Conservation (phyloP, 2,113 vertebrate genomes). For the Pseudorectes ferrugineus region DNA sequence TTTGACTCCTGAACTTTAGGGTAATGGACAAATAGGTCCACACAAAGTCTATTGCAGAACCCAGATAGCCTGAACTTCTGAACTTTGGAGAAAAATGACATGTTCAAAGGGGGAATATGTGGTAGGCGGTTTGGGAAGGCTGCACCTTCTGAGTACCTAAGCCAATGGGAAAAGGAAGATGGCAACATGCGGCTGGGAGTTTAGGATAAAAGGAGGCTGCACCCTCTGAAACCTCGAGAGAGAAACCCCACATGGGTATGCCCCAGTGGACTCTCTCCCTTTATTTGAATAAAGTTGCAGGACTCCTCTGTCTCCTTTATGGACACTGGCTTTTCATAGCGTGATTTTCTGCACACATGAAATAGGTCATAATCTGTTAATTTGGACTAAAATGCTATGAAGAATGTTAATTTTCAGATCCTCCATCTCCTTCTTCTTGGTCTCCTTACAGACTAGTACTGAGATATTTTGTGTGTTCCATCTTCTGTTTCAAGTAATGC, state of each 20-base stretch:
- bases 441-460: background rate
- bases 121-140: accelerated
- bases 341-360: background rate
- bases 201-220: background rate
- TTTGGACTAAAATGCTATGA: background rate
- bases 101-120: no score
- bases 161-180: background rate
- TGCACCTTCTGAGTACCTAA: background rate
- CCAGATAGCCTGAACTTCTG: background rate
- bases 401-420: background rate
- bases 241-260: accelerated
- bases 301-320: background rate
- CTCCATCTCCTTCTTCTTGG: background rate
- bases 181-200: accelerated
- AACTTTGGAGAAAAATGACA: background rate
- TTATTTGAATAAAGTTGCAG: background rate
- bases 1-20: background rate
- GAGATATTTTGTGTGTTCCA: background rate
- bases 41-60: background rate
- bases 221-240: accelerated
- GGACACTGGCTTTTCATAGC: background rate
- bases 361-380: background rate
- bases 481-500: background rate
- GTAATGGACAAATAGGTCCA: background rate
- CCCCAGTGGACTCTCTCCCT: background rate